Base-by-base conservation (phyloP, 1,140 invertebrate species). In the Hormaphis cornu region DNA sequence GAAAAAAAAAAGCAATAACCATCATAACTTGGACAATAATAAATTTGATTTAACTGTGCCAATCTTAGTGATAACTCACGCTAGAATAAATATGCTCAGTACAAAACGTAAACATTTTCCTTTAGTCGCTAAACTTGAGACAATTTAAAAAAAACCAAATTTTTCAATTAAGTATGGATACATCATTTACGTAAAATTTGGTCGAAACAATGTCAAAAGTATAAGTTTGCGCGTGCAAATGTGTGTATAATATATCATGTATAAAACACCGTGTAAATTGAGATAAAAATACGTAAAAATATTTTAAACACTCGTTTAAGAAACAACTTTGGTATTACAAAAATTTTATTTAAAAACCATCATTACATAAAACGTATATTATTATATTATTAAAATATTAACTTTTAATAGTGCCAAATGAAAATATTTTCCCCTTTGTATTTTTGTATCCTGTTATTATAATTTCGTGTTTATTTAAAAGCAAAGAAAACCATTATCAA, bases 391-490 rank as follows among this genome's bases (percentile, higher is more conserved):
- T 30, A 28, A n/a, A n/a, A n/a, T 28, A 59, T 26, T 59, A 59
- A 26, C 20, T 16, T 56, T 28, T 35, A 35, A 48, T 33, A 48
- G 61, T 66, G 61, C 61, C 61, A 66, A 66, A 66, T 66, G 33
- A 66, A 24, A 66, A 50, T 66, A 66, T 66, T 66, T 66, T 66
- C 61, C 61, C 61, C 61, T 66, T 66, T 66, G 44, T 66, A 66
- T 66, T 66, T 66, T 66, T 66, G 35, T 66, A 66, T 48, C 61
- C 61, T 66, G 44, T 50, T 66, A 66, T 33, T 66, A 50, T 66
- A 66, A 66, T 66, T 66, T 66, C 50, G 61, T 66, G 44, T 50
- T 50, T 66, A 66, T 63, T 63, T 20, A 63, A 28, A 59, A 59
- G 10, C 28, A 46, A 44, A 46, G 37, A 61, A 63, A 44, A 58